These are phyloP conservation scores for Epizoanthus rinbou DNA, from an alignment of 92 coral and sea anemone species.

Conservation along the genomic window DNA sequence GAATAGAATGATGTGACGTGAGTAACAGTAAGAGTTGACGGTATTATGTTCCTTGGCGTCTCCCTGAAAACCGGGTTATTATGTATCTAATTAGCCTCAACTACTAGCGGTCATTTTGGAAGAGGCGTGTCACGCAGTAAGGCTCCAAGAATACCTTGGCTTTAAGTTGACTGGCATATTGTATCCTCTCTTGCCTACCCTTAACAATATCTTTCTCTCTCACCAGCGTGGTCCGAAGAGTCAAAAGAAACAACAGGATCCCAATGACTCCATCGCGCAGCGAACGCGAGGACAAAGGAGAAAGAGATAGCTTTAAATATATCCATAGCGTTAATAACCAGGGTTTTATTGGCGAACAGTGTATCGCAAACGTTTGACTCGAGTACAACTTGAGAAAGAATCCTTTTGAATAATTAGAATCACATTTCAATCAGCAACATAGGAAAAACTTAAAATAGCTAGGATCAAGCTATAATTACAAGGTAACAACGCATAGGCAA, in stretches of 20 bases:
- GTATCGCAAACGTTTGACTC: neutral
- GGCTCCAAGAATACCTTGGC: too few relatives aligned
- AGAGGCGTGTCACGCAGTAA: too few relatives aligned
- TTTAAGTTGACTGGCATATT: too few relatives aligned
- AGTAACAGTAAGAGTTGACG: too few relatives aligned
- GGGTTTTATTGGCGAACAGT: too few relatives aligned
- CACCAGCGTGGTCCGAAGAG: slow-evolving; percentile 11
- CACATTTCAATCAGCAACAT: neutral
- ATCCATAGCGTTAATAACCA: neutral
- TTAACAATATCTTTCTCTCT: neutral
- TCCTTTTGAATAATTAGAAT: neutral
- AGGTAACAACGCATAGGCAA: too few relatives aligned
- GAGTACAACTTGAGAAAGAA: neutral
- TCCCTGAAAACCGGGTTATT: too few relatives aligned
- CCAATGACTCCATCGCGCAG: slow-evolving; percentile 27
- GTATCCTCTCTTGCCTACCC: too few relatives aligned
- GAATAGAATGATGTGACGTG: too few relatives aligned
- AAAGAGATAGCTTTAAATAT: slow-evolving; percentile 19
- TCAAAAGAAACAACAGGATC: slow-evolving; percentile 5
- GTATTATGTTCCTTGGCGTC: too few relatives aligned
- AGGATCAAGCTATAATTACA: neutral
- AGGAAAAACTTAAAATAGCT: neutral
- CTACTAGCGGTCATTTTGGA: too few relatives aligned
- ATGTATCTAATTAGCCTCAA: too few relatives aligned
- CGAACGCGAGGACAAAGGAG: slow-evolving; percentile 40